Evolutionary conservation across 2,888 invertebrate species (phyloP).

Genomic region (Gymnosoma rotundatum): DNA sequence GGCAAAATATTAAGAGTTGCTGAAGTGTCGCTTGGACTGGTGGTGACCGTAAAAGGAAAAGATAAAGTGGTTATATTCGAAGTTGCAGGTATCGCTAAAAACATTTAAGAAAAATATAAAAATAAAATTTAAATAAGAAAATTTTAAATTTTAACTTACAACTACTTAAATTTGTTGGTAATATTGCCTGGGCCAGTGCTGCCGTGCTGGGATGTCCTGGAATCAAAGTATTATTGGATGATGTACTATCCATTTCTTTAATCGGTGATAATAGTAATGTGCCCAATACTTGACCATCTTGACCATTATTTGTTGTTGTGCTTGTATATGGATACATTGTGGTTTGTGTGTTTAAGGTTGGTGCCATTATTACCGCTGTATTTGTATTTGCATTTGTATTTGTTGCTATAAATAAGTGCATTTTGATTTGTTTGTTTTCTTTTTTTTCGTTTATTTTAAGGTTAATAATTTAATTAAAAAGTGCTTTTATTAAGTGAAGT

Average conservation of each 20-base stretch:
- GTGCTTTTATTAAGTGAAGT: constrained; percentile 70
- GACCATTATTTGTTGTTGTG: constrained; percentile 76
- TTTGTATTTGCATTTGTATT: constrained; percentile 70
- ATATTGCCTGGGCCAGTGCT: constrained; percentile 90
- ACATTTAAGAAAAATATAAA: neutral
- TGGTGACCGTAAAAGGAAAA: constrained; percentile 80
- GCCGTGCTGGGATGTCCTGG: constrained; percentile 89
- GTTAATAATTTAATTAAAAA: constrained; percentile 13
- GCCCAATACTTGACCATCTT: constrained; percentile 89
- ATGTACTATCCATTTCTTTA: constrained; percentile 90
- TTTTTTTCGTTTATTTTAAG: constrained; percentile 3
- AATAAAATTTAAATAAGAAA: neutral
- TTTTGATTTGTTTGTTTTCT: constrained; percentile 19
- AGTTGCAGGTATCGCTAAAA: constrained; percentile 74
- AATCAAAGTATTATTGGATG: constrained; percentile 88
- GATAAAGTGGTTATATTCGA: constrained; percentile 79
- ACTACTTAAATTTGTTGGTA: constrained; percentile 82
- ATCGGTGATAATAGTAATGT: constrained; percentile 91
- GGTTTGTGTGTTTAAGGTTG: constrained; percentile 84
- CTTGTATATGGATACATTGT: constrained; percentile 82
- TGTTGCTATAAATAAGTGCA: constrained; percentile 75
- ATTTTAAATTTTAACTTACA: constrained; percentile 43
- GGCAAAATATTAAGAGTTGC: constrained; percentile 79
- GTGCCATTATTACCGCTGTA: constrained; percentile 87
- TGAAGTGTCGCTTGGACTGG: constrained; percentile 77